Percentiles rank a stretch among this genome's conserved stretches.
Evolutionary conservation across 1,140 invertebrate species (phyloP).

Genomic region (Drosophila subobscura): DNA sequence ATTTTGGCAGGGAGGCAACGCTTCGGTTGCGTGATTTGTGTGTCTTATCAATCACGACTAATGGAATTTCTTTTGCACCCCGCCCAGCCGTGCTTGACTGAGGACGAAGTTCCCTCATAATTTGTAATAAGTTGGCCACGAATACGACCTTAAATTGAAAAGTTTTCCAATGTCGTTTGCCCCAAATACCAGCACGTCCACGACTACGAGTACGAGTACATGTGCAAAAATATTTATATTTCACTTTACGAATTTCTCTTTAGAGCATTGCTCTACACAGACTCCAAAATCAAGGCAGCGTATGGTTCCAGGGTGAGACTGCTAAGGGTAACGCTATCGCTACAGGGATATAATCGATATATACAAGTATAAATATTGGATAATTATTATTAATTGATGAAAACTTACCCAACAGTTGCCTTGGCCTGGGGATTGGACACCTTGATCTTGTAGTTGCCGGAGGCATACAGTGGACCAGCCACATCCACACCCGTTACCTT

Average conservation of each 20-base stretch:
- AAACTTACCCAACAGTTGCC: constrained; percentile 55
- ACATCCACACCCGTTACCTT: constrained; percentile 50
- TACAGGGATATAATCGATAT: constrained; percentile 3
- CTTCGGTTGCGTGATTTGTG: constrained; percentile 77
- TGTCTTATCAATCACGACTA: constrained; percentile 81
- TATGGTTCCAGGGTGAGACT: constrained; percentile 58
- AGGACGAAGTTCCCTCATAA: constrained; percentile 74
- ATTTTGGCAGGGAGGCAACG: constrained; percentile 36
- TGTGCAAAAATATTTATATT: background rate
- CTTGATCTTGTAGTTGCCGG: constrained; percentile 53
- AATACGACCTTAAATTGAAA: constrained; percentile 71
- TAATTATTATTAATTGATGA: constrained; percentile 12
- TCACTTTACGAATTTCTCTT: constrained; percentile 57
- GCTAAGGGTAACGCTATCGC: constrained; percentile 44
- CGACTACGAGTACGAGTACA: too few species aligned
- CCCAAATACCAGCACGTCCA: constrained; percentile 17
- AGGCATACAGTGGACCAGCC: constrained; percentile 36
- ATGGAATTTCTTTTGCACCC: constrained; percentile 64
- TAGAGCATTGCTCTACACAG: constrained; percentile 51
- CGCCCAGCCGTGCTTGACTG: constrained; percentile 11
- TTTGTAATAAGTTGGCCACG: constrained; percentile 71
- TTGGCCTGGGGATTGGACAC: constrained; percentile 53
- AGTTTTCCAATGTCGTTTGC: constrained; percentile 56
- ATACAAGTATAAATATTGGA: background rate
- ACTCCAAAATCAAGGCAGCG: constrained; percentile 68